Evolutionary conservation across 2,797 vertebrate species (phyloP), one percentile per base, ranked within the genome.

Genomic region (Sandelia bainsii): DNA sequence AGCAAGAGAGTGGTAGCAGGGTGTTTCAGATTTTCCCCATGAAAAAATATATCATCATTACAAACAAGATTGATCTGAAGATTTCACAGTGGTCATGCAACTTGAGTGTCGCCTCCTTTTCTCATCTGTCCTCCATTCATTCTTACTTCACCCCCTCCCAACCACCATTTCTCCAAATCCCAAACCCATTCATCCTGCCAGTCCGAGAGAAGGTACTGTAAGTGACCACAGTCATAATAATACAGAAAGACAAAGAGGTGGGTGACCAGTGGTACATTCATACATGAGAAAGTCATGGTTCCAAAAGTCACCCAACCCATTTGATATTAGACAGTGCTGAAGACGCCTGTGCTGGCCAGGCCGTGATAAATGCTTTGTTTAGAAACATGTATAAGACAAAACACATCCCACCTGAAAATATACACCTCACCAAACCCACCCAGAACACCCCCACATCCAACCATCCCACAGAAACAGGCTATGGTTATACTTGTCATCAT

Each of bases 71-170:
- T 87, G 84, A 91, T 92, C 90, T 79, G 82, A 89, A 87, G 91
- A 83, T 88, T 92, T 93, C 92, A 94, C 92, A 93, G 92, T 94
- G 93, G 91, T 93, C 92, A 93, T 93, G 93, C 93, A 94, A 90
- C 88, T 90, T 74, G 85, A 88, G 93, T 91, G 88, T 87, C 91
- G 79, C 87, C 87, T 86, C 79, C 83, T 83, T 88, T 86, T 89
- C 83, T 84, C 82, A 75, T 63, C 83, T 62, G 77, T 62, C 68
- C 49, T 57, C 62, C n/a, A 6, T 62, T 70, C 60, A 53, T 74
- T 59, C 25, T 74, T 52, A 37, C 66, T 19, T 76, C 37, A 45
- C 48, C 50, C 51, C 46, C 63, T 45, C 40, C 46, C 14, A 7
- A 13, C 4, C 27, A 6, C 44, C 48, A 27, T 39, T 50, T 61